These are phyloP conservation scores for Rhadinocentrus ornatus DNA, from an alignment of 2,797 vertebrate species.

Conservation along the genomic window DNA sequence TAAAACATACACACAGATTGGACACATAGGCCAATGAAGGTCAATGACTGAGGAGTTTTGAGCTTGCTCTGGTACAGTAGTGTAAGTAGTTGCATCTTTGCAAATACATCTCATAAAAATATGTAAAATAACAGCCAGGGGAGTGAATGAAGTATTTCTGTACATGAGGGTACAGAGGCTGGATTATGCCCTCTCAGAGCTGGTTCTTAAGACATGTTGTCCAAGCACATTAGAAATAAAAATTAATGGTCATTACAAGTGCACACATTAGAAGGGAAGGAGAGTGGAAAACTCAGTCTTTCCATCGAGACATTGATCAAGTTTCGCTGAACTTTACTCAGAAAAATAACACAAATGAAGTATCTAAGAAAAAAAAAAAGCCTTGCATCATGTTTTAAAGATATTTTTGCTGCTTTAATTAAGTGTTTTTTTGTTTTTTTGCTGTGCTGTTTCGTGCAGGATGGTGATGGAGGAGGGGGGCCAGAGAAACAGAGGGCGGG, in stretches of 20 bases:
- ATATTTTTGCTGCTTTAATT: not conserved
- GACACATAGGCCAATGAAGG: not conserved
- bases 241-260: not conserved
- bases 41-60: not conserved
- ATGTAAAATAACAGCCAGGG: not conserved
- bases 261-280: not conserved
- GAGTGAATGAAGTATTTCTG: not conserved
- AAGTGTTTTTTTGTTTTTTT: not conserved
- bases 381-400: not conserved
- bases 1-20: not conserved
- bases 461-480: conserved; percentile 79
- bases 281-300: too few species aligned
- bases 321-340: not conserved
- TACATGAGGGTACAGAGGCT: not conserved
- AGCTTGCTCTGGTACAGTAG: not conserved
- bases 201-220: too few species aligned
- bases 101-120: not conserved
- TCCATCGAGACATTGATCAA: not conserved
- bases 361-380: too few species aligned
- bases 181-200: not conserved
- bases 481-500: conserved; percentile 64
- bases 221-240: not conserved
- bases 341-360: not conserved
- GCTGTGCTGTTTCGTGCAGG: conserved; percentile 44
- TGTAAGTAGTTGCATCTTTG: not conserved